Percentiles rank a stretch among this genome's conserved stretches.
Evolutionary conservation across 2,113 vertebrate species (phyloP).

Genomic region (Dolichallabes microphthalmus): DNA sequence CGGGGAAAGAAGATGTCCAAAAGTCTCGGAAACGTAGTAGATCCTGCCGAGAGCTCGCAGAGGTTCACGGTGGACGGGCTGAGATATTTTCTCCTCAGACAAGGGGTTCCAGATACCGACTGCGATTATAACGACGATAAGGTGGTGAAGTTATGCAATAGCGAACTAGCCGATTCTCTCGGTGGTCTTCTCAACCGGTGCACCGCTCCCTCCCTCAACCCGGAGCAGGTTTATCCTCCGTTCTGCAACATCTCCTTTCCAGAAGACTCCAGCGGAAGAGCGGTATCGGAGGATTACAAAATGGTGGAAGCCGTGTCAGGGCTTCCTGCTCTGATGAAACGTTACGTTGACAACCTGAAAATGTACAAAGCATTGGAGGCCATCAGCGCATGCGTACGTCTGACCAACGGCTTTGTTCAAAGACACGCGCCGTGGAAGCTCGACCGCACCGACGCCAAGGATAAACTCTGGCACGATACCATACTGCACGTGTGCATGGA

Average conservation of each 20-base stretch:
- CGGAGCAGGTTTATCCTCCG: slow-evolving; percentile 76
- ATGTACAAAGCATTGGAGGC: slow-evolving; percentile 89
- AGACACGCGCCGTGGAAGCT: slow-evolving; percentile 90
- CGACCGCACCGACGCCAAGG: slow-evolving; percentile 54
- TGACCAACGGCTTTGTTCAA: slow-evolving; percentile 88
- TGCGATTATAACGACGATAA: slow-evolving; percentile 88
- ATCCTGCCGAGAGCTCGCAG: slow-evolving; percentile 72
- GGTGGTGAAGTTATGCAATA: slow-evolving; percentile 82
- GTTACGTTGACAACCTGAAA: slow-evolving; percentile 76
- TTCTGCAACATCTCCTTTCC: slow-evolving; percentile 81
- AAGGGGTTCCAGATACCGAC: slow-evolving; percentile 87
- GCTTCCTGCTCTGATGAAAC: slow-evolving; percentile 74
- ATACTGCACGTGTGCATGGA: slow-evolving; percentile 85
- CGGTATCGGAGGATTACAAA: slow-evolving; percentile 75
- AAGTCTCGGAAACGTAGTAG: slow-evolving; percentile 89
- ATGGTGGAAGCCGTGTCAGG: slow-evolving; percentile 73
- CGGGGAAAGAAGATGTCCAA: slow-evolving; percentile 96
- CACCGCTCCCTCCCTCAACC: slow-evolving; percentile 83
- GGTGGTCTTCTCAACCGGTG: slow-evolving; percentile 92
- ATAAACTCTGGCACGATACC: slow-evolving; percentile 82
- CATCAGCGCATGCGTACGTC: slow-evolving; percentile 77
- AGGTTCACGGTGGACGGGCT: slow-evolving; percentile 84
- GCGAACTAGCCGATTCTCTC: slow-evolving; percentile 85
- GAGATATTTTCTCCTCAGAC: slow-evolving; percentile 90
- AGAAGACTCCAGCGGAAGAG: slow-evolving; percentile 55